Evolutionary conservation across 2,113 vertebrate species (phyloP).

Genomic region (Chrysochloris asiatica): DNA sequence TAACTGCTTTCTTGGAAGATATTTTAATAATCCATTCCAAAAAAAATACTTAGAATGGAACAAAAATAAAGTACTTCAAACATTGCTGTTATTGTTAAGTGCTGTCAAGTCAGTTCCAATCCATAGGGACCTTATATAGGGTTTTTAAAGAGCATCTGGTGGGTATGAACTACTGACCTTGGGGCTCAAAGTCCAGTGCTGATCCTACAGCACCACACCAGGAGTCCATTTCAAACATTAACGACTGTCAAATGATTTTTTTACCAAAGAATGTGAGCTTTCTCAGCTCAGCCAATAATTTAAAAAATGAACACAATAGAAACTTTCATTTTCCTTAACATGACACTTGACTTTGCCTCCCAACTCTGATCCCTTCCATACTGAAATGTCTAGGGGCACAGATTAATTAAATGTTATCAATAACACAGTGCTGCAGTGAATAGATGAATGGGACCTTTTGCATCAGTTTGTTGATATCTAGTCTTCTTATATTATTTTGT

Average conservation of each 20-base stretch:
- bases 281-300: neutral
- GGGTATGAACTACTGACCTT: too few relatives aligned
- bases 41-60: too few relatives aligned
- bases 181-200: too few relatives aligned
- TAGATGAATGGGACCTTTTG: neutral
- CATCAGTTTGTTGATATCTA: neutral
- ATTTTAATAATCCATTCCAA: neutral
- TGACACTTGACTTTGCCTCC: neutral
- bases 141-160: too few relatives aligned
- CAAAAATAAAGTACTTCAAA: too few relatives aligned
- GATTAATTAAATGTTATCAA: neutral
- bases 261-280: neutral
- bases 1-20: neutral
- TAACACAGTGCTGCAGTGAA: too few relatives aligned
- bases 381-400: neutral
- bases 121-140: too few relatives aligned
- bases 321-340: neutral
- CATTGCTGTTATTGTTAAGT: too few relatives aligned
- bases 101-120: too few relatives aligned
- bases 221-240: neutral
- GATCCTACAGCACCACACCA: too few relatives aligned
- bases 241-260: neutral
- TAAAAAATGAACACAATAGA: neutral
- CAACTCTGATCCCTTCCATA: neutral
- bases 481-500: neutral